A percentile compares a stretch with the other conserved stretches of the same genome.
phyloP scores from a whole-genome alignment of 2,797 vertebrate species.

The Protosalanx chinensis region DNA sequence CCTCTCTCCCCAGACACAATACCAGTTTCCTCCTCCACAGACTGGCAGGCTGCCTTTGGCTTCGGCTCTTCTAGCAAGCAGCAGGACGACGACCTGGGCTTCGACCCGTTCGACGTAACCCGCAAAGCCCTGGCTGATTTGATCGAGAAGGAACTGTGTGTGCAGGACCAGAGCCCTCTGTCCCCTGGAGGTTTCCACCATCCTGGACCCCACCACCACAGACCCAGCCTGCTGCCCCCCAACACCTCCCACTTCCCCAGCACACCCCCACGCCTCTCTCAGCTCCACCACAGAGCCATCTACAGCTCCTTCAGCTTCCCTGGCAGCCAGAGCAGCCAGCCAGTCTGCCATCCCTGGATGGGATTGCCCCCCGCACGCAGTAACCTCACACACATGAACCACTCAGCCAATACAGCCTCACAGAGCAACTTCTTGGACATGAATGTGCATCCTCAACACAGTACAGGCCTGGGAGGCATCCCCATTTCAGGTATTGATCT shows the following conservation, averaged over 20 bases:
- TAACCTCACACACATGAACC: conserved; percentile 98
- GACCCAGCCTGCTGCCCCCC: conserved; percentile 67
- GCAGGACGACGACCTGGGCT: conserved; percentile 97
- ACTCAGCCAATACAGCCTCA: conserved; percentile 93
- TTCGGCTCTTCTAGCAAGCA: conserved; percentile 93
- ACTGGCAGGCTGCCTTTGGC: conserved; percentile 99
- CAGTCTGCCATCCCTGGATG: conserved; percentile 90
- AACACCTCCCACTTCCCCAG: conserved; percentile 73
- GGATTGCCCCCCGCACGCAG: conserved; percentile 87
- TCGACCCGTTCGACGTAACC: conserved; percentile 97
- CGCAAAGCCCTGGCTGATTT: conserved; percentile 98
- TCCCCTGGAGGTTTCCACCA: conserved; percentile 75
- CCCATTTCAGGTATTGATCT: conserved; percentile 89
- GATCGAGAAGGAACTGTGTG: conserved; percentile 98
- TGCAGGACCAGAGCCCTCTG: conserved; percentile 87
- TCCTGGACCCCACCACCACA: conserved; percentile 57
- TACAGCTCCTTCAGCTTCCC: conserved; percentile 97
- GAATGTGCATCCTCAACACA: conserved; percentile 92
- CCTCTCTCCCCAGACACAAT: conserved; percentile 84
- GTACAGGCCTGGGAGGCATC: conserved; percentile 97
- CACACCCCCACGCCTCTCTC: conserved; percentile 88
- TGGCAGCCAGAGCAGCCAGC: conserved; percentile 71
- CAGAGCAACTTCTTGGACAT: conserved; percentile 99
- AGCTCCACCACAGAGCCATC: conserved; percentile 93
- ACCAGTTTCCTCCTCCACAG: conserved; percentile 96